Conservation (phyloP, 2,797 vertebrate species). For the Okamejei kenojei region DNA sequence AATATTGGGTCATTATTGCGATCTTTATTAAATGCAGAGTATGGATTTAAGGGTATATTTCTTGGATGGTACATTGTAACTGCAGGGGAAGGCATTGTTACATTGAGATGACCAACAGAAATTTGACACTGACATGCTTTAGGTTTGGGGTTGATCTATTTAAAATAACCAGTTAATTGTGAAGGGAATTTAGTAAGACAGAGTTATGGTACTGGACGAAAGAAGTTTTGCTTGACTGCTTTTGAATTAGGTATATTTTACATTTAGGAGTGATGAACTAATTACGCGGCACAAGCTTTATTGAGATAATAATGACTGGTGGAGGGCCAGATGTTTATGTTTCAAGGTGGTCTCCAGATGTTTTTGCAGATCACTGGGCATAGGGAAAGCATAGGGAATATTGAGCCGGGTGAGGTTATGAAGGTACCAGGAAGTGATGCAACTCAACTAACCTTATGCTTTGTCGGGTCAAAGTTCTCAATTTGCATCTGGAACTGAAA, state of each 20-base stretch:
- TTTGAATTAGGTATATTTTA: not conserved
- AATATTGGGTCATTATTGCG: not conserved
- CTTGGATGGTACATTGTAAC: not conserved
- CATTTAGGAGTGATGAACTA: not conserved
- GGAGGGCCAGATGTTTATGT: slow-evolving; percentile 20
- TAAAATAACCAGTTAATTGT: slow-evolving; percentile 27
- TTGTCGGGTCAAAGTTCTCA: not conserved
- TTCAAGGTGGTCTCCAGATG: slow-evolving; percentile 36
- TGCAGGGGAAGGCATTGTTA: not conserved
- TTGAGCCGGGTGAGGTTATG: slow-evolving; percentile 11
- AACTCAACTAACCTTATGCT: not conserved
- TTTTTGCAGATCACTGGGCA: not conserved
- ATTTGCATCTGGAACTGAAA: not conserved
- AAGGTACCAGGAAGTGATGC: not conserved
- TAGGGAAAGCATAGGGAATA: not conserved
- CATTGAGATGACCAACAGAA: not conserved
- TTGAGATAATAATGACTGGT: not conserved
- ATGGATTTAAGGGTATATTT: not conserved
- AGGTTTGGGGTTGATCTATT: slow-evolving; percentile 13
- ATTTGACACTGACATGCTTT: not conserved
- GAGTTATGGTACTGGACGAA: not conserved
- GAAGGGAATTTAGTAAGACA: slow-evolving; percentile 19
- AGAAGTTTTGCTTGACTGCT: not conserved
- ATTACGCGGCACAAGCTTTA: slow-evolving; percentile 19
- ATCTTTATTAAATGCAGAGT: not conserved